These are phyloP conservation scores for Neoitamus cyanurus DNA, from an alignment of 2,888 invertebrate species.

Conservation along the genomic window DNA sequence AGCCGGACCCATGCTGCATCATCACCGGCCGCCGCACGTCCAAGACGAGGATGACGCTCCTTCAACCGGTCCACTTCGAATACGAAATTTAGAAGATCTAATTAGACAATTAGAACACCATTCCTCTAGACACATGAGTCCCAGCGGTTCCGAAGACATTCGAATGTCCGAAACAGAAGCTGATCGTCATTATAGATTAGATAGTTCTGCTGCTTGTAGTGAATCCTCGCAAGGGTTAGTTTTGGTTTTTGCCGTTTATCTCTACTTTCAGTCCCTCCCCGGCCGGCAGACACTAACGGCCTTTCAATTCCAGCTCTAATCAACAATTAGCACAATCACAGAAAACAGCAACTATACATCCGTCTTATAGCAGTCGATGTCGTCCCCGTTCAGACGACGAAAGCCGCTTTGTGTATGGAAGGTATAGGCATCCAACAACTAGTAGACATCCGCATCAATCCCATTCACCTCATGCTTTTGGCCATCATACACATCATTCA, in stretches of 20 bases:
- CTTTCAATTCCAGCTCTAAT: slow-evolving; percentile 62
- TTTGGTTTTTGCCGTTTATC: slow-evolving; percentile 48
- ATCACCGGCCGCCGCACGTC: slow-evolving; percentile 67
- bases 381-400: slow-evolving; percentile 76
- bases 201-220: slow-evolving; percentile 78
- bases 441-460: slow-evolving; percentile 69
- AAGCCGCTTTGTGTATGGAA: slow-evolving; percentile 79
- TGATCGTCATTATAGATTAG: slow-evolving; percentile 87
- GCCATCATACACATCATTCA: slow-evolving; percentile 68
- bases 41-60: slow-evolving; percentile 82
- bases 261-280: neutral
- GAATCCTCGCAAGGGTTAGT: slow-evolving; percentile 79
- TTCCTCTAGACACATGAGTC: slow-evolving; percentile 87
- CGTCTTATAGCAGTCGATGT: slow-evolving; percentile 70
- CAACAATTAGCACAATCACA: slow-evolving; percentile 68
- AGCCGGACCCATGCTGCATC: slow-evolving; percentile 59
- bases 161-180: slow-evolving; percentile 86
- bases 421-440: slow-evolving; percentile 70
- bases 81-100: slow-evolving; percentile 90
- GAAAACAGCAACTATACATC: slow-evolving; percentile 68
- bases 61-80: slow-evolving; percentile 85
- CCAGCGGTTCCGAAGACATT: slow-evolving; percentile 91
- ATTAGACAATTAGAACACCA: slow-evolving; percentile 90
- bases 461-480: slow-evolving; percentile 68
- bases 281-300: neutral